Base-by-base conservation (phyloP, 2,888 invertebrate genomes). In the Pristionchus japonicus region DNA sequence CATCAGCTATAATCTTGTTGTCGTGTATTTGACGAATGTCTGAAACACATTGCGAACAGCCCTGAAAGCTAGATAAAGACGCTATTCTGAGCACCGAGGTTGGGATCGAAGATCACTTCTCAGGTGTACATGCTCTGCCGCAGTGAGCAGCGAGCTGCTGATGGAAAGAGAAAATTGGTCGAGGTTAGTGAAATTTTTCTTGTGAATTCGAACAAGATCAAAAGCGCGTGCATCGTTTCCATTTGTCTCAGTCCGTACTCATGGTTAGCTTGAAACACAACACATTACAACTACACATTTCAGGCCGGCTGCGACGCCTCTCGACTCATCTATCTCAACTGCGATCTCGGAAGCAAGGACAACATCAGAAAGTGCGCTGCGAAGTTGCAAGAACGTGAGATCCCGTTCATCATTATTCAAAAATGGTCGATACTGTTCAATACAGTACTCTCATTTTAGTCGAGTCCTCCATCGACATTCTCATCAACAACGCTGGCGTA, bases 401-500 rank as follows among this genome's bases (percentile, higher is more conserved):
- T 70, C 6, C 4, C 7, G 6, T 27, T 20, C 27, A 67, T 67
- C 31, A 6, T 1, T 40, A 1, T 43, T 13, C 3, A 15, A 20
- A 1, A 67, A 6, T 11, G 6, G 6, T 27, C 6, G 4, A 67
- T 67, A 27, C 31, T 9, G 13, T 15, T n/a, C 3, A 3, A 34
- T 67, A 9, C 57, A 57, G 3, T 2, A 3, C 9, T 2, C 37
- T 37, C 20, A 15, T 37, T 31, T 86, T n/a, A 90, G 92, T 89
- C 15, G 92, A 93, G 64, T 86, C 90, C 11, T 88, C 89, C 27
- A 91, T 94, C 40, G 94, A 94, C 89, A 92, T 94, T 74, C 89
- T 96, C 70, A 92, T 91, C 90, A 94, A 95, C 95, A 91, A 94
- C 96, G 97, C 98, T 93, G 98, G 97, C 47, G 96, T 98, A 74